Conservation (phyloP, 2,113 vertebrate species). For the Apteryx mantelli region DNA sequence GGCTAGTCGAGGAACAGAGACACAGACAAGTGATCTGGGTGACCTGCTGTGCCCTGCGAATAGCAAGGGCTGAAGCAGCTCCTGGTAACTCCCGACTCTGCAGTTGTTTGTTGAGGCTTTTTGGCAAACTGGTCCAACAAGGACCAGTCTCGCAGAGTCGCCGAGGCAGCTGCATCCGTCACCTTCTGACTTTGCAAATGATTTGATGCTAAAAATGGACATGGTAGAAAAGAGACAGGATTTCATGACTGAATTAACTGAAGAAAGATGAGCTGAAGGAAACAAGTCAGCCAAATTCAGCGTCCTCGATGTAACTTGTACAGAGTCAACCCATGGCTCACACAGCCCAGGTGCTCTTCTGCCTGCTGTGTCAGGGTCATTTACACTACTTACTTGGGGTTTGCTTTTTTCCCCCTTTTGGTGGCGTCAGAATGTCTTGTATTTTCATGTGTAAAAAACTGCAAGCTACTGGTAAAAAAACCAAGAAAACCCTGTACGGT, state of each 20-base stretch:
- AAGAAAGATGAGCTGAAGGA: not conserved
- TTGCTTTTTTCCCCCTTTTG: not conserved
- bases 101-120: not conserved
- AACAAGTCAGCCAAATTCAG: not conserved
- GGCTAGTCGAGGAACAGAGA: not conserved
- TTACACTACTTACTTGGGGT: not conserved
- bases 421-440: not conserved
- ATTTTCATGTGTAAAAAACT: not conserved
- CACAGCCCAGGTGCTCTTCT: not conserved
- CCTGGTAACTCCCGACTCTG: accelerated
- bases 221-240: not conserved
- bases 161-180: accelerated
- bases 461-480: not conserved
- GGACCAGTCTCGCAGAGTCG: not conserved
- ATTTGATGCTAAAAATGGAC: not conserved
- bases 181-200: not conserved
- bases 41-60: not conserved
- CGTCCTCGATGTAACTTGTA: accelerated
- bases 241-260: not conserved
- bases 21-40: not conserved
- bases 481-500: not conserved
- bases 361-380: not conserved
- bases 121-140: not conserved
- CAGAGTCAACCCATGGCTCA: not conserved
- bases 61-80: not conserved